Conservation (phyloP, 64 coral and sea anemone genomes). For the Platygyra sinensis region DNA sequence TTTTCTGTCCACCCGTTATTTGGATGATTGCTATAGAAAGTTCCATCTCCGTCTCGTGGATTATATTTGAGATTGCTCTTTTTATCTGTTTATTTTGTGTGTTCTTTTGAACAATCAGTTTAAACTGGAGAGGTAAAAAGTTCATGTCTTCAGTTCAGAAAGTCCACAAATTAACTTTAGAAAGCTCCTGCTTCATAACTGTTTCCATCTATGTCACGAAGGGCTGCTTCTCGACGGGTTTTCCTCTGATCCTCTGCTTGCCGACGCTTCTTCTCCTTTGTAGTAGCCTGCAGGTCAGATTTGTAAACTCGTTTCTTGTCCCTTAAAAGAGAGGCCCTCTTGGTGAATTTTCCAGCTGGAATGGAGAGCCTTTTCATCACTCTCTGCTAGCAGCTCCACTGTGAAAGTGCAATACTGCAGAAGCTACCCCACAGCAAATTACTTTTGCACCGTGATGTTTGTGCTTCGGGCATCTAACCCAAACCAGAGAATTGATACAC, state of each 20-base stretch:
- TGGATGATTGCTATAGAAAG: too few species aligned
- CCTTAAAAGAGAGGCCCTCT: conserved; percentile 8
- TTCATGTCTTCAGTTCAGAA: not conserved
- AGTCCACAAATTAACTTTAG: conserved; percentile 8
- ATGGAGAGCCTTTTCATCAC: conserved; percentile 28
- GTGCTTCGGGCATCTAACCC: not conserved
- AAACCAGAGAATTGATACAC: conserved; percentile 20
- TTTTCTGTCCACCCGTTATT: too few species aligned
- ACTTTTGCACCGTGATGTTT: not conserved
- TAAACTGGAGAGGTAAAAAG: not conserved
- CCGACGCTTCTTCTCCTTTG: conserved; percentile 23
- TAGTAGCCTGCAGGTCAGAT: conserved; percentile 35
- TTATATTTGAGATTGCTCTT: too few species aligned
- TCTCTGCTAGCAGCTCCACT: conserved; percentile 23
- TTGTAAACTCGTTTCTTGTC: conserved; percentile 48
- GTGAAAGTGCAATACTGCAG: conserved; percentile 27
- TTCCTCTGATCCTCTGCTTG: conserved; percentile 2
- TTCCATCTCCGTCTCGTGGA: too few species aligned
- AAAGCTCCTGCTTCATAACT: conserved; percentile 52
- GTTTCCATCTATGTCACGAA: conserved; percentile 31
- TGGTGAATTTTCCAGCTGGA: conserved; percentile 21
- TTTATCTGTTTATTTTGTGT: too few species aligned
- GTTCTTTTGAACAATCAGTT: too few species aligned
- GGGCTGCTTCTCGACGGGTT: conserved; percentile 37
- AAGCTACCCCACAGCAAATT: conserved; percentile 7